Evolutionary conservation across 2,888 invertebrate genomes (phyloP).

Genomic region (Drosophila imparisetae): DNA sequence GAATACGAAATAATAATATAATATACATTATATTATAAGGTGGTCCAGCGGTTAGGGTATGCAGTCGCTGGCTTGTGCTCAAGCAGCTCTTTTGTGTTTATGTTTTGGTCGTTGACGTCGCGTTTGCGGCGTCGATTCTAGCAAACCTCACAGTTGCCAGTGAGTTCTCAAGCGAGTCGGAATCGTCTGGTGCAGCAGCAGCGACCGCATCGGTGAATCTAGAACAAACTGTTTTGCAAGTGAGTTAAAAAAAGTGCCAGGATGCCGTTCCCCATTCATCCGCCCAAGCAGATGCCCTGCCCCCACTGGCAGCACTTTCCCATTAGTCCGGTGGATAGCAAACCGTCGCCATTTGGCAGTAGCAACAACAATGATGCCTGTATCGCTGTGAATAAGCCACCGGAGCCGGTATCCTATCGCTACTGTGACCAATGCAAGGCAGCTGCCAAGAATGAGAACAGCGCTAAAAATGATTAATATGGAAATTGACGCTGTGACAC

Average conservation of each 20-base stretch:
- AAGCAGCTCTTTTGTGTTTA: slow-evolving; percentile 23
- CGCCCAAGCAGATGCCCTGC: slow-evolving; percentile 83
- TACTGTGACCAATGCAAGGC: slow-evolving; percentile 67
- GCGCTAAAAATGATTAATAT: slow-evolving; percentile 41
- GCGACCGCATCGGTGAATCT: slow-evolving; percentile 8
- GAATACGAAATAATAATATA: background rate
- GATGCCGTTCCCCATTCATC: slow-evolving; percentile 82
- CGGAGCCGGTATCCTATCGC: slow-evolving; percentile 70
- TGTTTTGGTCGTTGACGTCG: slow-evolving; percentile 52
- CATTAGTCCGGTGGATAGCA: slow-evolving; percentile 75
- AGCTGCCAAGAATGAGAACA: slow-evolving; percentile 42
- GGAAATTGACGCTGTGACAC: background rate
- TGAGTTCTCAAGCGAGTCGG: slow-evolving; percentile 58
- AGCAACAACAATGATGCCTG: slow-evolving; percentile 19
- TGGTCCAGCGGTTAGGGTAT: slow-evolving; percentile 10
- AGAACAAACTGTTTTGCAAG: slow-evolving; percentile 12
- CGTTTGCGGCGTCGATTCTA: slow-evolving; percentile 48
- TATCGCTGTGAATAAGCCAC: slow-evolving; percentile 50
- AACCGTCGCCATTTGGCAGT: slow-evolving; percentile 58
- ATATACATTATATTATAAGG: background rate
- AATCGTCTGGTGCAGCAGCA: slow-evolving; percentile 25
- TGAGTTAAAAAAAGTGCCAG: slow-evolving; percentile 12
- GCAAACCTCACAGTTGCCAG: slow-evolving; percentile 64
- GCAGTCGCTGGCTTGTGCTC: background rate
- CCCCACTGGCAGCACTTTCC: slow-evolving; percentile 84